phyloP scores from a whole-genome alignment of 2,113 vertebrate genomes.

The Chloropsis hardwickii region DNA sequence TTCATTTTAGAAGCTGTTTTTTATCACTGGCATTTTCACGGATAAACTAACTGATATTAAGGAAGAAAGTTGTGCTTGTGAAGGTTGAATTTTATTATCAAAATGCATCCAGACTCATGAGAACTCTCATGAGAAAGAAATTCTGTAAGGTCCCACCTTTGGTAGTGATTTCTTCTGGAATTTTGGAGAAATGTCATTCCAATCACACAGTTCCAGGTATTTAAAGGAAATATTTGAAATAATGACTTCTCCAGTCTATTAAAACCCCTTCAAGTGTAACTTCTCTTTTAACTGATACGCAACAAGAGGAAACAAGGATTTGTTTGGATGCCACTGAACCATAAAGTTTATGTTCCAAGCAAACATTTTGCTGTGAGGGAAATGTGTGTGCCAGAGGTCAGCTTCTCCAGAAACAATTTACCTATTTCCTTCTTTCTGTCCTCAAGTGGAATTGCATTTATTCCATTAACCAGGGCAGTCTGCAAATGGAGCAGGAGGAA shows the following conservation, averaged over 20 bases:
- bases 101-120: background rate
- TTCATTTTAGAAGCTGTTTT: background rate
- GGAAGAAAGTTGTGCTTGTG: background rate
- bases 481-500: background rate
- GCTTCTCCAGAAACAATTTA: background rate
- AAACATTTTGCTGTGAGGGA: background rate
- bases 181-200: background rate
- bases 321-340: background rate
- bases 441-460: background rate
- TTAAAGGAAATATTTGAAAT: background rate
- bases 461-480: background rate
- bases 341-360: background rate
- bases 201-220: background rate
- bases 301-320: background rate
- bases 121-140: background rate
- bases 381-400: background rate
- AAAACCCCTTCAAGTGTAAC: background rate
- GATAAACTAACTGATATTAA: background rate
- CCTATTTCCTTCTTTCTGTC: constrained; percentile 21
- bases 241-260: background rate
- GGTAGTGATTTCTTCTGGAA: background rate
- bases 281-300: background rate
- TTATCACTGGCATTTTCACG: background rate
- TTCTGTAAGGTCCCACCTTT: background rate
- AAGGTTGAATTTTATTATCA: background rate